Percentiles rank a stretch among this genome's conserved stretches.
phyloP scores from a whole-genome alignment of 2,797 vertebrate genomes.

The Acipenser ruthenus region DNA sequence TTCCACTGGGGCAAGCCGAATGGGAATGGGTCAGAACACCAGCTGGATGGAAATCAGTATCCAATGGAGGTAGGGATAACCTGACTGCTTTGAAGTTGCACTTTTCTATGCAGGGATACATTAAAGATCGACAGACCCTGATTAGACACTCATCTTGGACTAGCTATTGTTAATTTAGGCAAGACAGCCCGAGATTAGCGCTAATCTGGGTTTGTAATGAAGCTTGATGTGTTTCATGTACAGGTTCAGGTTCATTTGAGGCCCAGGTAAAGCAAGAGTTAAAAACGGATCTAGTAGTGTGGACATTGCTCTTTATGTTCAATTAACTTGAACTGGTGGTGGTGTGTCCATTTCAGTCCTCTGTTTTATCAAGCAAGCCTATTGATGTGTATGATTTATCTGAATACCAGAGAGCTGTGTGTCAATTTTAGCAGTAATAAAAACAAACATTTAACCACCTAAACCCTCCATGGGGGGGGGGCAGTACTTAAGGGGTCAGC shows the following conservation, averaged over 20 bases:
- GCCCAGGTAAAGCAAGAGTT: too few species aligned
- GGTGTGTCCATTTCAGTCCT: too few species aligned
- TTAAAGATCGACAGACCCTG: neutral
- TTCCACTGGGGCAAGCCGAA: constrained; percentile 74
- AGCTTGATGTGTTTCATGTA: too few species aligned
- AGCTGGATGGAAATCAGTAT: constrained; percentile 51
- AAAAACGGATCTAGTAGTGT: neutral
- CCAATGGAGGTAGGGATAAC: constrained; percentile 68
- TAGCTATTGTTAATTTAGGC: neutral
- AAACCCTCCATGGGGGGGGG: neutral
- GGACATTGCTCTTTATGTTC: constrained; percentile 19
- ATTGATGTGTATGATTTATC: too few species aligned
- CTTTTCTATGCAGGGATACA: neutral
- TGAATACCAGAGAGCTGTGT: too few species aligned
- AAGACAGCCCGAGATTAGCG: too few species aligned
- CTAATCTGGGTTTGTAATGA: too few species aligned
- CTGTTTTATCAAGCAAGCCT: too few species aligned
- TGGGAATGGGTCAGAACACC: constrained; percentile 72
- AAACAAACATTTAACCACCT: too few species aligned
- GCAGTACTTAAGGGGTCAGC: neutral
- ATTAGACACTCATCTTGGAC: neutral
- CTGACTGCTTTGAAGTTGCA: constrained; percentile 19
- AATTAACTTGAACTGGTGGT: neutral
- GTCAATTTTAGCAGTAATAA: too few species aligned
- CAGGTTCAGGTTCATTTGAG: too few species aligned